Conservation (phyloP, 2,888 invertebrate species). For the Smittia sp. region DNA sequence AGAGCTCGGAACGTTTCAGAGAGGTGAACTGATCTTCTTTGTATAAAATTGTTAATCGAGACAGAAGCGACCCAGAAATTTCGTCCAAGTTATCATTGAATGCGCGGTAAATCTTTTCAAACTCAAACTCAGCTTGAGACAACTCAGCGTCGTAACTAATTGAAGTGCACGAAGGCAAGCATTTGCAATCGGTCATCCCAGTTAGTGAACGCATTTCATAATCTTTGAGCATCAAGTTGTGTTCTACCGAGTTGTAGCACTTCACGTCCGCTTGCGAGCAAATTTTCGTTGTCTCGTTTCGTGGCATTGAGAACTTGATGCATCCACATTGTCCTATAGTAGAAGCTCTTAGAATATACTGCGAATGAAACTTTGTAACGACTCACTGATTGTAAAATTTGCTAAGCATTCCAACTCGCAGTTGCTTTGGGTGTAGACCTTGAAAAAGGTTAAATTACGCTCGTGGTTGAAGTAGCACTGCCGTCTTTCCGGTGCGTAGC, state of each 20-base stretch:
- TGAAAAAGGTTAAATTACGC: slow-evolving; percentile 58
- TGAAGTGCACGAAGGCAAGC: slow-evolving; percentile 63
- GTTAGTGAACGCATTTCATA: background rate
- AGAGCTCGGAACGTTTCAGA: slow-evolving; percentile 65
- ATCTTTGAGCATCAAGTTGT: slow-evolving; percentile 51
- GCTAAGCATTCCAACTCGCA: slow-evolving; percentile 66
- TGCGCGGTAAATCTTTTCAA: slow-evolving; percentile 53
- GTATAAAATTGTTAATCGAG: slow-evolving; percentile 70
- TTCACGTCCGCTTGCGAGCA: slow-evolving; percentile 59
- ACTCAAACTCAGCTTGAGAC: slow-evolving; percentile 62
- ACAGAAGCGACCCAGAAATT: too few relatives aligned
- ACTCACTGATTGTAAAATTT: slow-evolving; percentile 56
- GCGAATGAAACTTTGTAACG: too few relatives aligned
- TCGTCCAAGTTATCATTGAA: too few relatives aligned
- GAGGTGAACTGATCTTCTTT: slow-evolving; percentile 70
- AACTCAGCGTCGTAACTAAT: slow-evolving; percentile 64
- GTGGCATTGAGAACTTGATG: slow-evolving; percentile 65
- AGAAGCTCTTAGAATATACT: too few relatives aligned
- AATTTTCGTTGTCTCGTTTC: slow-evolving; percentile 57
- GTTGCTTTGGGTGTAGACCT: slow-evolving; percentile 65
- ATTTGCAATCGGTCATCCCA: slow-evolving; percentile 54
- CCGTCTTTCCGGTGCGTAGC: slow-evolving; percentile 62
- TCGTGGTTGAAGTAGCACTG: slow-evolving; percentile 64
- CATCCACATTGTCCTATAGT: slow-evolving; percentile 56
- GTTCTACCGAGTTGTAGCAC: slow-evolving; percentile 58